Evolutionary conservation across 2,113 vertebrate species (phyloP).

Genomic region (Tichodroma muraria): DNA sequence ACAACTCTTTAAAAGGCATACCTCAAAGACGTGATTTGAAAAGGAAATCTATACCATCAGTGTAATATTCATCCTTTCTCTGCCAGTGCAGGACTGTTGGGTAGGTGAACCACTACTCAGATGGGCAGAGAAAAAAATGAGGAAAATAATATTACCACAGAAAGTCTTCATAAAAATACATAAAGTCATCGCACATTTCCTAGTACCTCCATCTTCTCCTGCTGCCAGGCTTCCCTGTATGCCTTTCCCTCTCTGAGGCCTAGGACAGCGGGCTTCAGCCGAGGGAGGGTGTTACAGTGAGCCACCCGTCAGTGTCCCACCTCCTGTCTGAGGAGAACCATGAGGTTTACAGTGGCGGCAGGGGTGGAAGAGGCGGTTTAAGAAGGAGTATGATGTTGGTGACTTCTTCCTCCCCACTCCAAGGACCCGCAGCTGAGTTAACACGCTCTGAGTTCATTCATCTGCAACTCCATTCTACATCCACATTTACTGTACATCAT

Average conservation of each 20-base stretch:
- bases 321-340: not conserved
- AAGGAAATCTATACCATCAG: not conserved
- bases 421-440: not conserved
- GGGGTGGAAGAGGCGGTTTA: not conserved
- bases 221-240: not conserved
- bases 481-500: accelerated
- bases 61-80: not conserved
- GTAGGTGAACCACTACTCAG: not conserved
- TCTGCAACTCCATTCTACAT: not conserved
- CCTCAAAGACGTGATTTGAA: not conserved
- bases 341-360: not conserved
- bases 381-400: not conserved
- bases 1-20: not conserved
- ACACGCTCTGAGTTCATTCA: not conserved
- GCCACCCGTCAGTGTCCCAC: accelerated
- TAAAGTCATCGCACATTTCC: not conserved
- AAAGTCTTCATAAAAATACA: not conserved
- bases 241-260: not conserved
- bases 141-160: not conserved
- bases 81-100: not conserved
- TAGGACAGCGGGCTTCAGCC: not conserved
- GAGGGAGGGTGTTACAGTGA: not conserved
- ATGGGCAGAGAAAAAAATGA: not conserved
- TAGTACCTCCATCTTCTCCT: not conserved
- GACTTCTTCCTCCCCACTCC: not conserved